A percentile compares a stretch with the other conserved stretches of the same genome.
Conservation (phyloP, 2,888 invertebrate genomes). For the Cryptocheilus praepositus region DNA sequence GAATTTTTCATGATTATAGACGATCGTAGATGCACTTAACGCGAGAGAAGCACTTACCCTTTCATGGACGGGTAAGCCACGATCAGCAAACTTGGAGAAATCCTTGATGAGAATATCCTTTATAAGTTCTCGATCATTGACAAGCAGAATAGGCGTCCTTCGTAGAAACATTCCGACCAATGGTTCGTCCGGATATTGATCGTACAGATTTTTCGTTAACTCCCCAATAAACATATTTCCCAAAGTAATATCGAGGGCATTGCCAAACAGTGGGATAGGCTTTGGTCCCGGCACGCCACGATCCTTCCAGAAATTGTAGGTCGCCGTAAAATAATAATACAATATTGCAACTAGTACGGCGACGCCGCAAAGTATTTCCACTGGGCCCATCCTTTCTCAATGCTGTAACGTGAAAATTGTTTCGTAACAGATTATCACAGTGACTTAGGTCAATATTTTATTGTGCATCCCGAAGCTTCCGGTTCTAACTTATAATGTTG, state of each 20-base stretch:
- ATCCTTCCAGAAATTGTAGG: slow-evolving; percentile 73
- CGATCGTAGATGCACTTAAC: neutral
- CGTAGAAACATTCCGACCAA: slow-evolving; percentile 52
- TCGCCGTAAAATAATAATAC: slow-evolving; percentile 67
- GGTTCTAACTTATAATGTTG: too few species aligned
- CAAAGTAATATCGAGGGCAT: slow-evolving; percentile 54
- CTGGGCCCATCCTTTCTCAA: too few species aligned
- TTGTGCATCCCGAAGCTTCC: too few species aligned
- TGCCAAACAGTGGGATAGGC: slow-evolving; percentile 73
- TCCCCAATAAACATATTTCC: slow-evolving; percentile 64
- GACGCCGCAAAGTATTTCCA: slow-evolving; percentile 40
- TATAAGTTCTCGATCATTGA: slow-evolving; percentile 55
- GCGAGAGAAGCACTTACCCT: slow-evolving; percentile 14
- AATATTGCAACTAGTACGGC: slow-evolving; percentile 32
- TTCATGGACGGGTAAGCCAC: slow-evolving; percentile 43
- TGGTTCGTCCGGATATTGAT: slow-evolving; percentile 29
- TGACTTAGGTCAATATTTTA: too few species aligned
- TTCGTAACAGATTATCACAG: too few species aligned
- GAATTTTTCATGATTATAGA: neutral
- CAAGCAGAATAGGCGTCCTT: slow-evolving; percentile 47
- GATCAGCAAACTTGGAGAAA: slow-evolving; percentile 53
- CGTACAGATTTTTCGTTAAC: slow-evolving; percentile 56
- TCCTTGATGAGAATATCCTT: slow-evolving; percentile 58
- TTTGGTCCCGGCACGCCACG: slow-evolving; percentile 69
- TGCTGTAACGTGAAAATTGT: too few species aligned